Evolutionary conservation across 2,113 vertebrate species (phyloP), one percentile per base, ranked within the genome.

Genomic region (Elephas maximus): DNA sequence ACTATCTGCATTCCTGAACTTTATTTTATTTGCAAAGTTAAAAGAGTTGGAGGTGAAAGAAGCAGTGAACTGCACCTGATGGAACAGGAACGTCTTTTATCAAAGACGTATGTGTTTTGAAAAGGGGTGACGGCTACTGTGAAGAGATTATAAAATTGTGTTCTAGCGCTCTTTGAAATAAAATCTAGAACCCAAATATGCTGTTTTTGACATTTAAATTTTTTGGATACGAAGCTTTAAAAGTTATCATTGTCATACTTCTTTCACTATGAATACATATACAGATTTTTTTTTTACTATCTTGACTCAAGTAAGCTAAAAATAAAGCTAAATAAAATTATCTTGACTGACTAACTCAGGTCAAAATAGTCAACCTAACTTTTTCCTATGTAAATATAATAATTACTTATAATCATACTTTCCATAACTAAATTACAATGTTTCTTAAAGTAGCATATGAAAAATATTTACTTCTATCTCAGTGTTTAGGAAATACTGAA

Each of bases 11-110:
- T 98, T 98, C 90, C 92, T 97, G 97, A 98, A 94, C 81, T 97
- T 98, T 98, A 97, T 98, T 98, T 98, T 97, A 98, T 98, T 98
- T 98, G 93, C 71, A 98, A 95, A 93, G 98, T 98, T 98, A 97
- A 97, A 98, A 93, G 95, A 88, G 78, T 95, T 96, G 95, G 84
- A 95, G 92, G 90, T 89, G 57, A 98, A 97, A 97, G 79, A 97
- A 97, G 81, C 88, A 94, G 86, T 93, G 95, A 98, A 94, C 96
- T 98, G 85, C 88, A 96, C 95, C 88, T 95, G 93, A 95, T 95
- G 95, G 96, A 98, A 98, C 82, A 97, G 97, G 57, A 96, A 45
- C 37, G 23, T 83, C 77, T 97, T 95, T 96, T 90, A 98, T 98
- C 97, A 97, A 94, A 97, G 91, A 95, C 78, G 1, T 91, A 21